A percentile compares a stretch with the other conserved stretches of the same genome.
Evolutionary conservation across 1,140 invertebrate genomes (phyloP).

Genomic region (Heliconius himera): DNA sequence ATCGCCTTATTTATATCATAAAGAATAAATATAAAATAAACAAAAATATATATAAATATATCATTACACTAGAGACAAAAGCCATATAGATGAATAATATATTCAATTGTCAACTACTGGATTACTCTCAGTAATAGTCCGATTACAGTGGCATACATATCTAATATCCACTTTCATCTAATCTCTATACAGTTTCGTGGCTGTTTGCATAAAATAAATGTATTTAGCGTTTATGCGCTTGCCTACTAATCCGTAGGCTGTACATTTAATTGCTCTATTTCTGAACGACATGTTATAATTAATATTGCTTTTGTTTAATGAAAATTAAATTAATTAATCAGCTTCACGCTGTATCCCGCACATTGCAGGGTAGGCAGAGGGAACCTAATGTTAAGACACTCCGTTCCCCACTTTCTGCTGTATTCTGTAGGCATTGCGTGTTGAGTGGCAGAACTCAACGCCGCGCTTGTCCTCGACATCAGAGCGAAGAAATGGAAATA

Average conservation of each 20-base stretch:
- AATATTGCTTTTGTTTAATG: too few relatives aligned
- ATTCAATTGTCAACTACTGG: background rate
- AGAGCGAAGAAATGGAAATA: too few relatives aligned
- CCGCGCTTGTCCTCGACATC: too few relatives aligned
- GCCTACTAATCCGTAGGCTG: background rate
- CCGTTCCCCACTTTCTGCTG: too few relatives aligned
- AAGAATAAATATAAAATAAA: background rate
- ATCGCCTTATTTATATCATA: background rate
- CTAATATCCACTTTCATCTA: background rate
- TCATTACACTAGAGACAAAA: background rate
- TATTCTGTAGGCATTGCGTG: too few relatives aligned
- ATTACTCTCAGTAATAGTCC: background rate
- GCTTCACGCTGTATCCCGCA: too few relatives aligned
- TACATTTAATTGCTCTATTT: background rate
- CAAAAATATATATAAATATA: background rate
- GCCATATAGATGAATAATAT: background rate
- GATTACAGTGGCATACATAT: background rate
- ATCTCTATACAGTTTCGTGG: background rate
- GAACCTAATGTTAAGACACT: too few relatives aligned
- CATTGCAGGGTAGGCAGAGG: too few relatives aligned
- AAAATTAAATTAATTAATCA: too few relatives aligned
- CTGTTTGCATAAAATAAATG: background rate
- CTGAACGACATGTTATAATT: background rate
- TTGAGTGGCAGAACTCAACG: too few relatives aligned
- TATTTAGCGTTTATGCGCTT: slow-evolving; percentile 1